Evolutionary conservation across 2,797 vertebrate genomes (phyloP), one percentile per base, ranked within the genome.

Genomic region (Acanthornis magna): DNA sequence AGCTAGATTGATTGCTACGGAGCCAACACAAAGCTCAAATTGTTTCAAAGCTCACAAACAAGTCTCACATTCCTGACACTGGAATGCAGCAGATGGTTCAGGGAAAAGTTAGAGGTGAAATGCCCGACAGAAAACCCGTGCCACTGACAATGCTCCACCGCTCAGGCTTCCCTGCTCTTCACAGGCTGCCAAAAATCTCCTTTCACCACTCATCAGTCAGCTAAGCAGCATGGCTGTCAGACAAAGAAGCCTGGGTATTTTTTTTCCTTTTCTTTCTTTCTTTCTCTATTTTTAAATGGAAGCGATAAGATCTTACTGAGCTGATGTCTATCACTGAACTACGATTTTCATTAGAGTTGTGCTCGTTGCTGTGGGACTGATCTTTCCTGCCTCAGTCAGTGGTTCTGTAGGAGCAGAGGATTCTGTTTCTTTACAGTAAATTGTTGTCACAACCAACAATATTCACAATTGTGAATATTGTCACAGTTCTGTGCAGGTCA

Each of bases 81-180:
- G 93, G 94, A 96, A 96, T 76, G 96, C 81, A 93, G 93, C 96
- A 95, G 96, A 96, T 95, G 95, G 94, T 90, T 90, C 94, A 76
- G 88, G 77, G 77, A 79, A 90, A 95, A 95, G 86, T 76, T 91
- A 50, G 88, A 96, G 94, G 93, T 94, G 91, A 93, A 91, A 82
- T 13, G 53, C 83, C 65, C 5, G 1, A 79, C 90, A 95, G 73
- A 95, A 95, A 94, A 86, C 85, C 71, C 63, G 19, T 91, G 94
- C 63, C 1, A 0, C 84, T 88, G 43, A 87, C 90, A 95, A 71
- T 17, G 60, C 74, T 53, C 32, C 74, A 76, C 7, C 2, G 2
- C 86, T 82, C 71, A 73, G 71, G 85, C 88, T 91, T 66, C 93
- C 85, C 80, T 78, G 91, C 82, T 91, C 91, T 88, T 72, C 83